Evolutionary conservation across 2,888 invertebrate species (phyloP).

Genomic region (Cheilosia variabilis): DNA sequence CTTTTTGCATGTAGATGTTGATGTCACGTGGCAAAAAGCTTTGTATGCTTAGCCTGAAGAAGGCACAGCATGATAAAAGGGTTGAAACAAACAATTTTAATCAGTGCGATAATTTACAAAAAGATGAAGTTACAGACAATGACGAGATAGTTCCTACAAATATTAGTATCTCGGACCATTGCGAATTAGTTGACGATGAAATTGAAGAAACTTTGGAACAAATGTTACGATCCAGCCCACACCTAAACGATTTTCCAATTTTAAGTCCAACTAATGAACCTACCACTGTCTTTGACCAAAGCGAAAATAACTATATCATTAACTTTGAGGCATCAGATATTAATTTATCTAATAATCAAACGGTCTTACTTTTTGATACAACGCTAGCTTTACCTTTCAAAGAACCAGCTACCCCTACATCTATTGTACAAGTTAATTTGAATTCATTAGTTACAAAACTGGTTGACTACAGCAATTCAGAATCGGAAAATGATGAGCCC

Average conservation of each 20-base stretch:
- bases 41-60: constrained; percentile 12
- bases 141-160: background rate
- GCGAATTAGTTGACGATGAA: background rate
- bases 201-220: constrained; percentile 4
- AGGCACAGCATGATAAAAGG: constrained; percentile 7
- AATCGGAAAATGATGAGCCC: constrained; percentile 5
- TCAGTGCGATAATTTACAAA: background rate
- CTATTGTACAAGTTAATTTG: background rate
- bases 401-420: constrained; percentile 9
- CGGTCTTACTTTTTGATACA: background rate
- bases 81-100: background rate
- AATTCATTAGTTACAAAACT: constrained; percentile 1
- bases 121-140: constrained; percentile 10
- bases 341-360: constrained; percentile 14
- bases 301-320: constrained; percentile 5
- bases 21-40: background rate
- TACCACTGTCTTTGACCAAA: constrained; percentile 1
- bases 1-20: background rate
- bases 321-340: constrained; percentile 3
- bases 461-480: constrained; percentile 13
- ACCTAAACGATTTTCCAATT: constrained; percentile 5
- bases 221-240: constrained; percentile 5
- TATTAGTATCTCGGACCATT: background rate
- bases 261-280: constrained; percentile 13
- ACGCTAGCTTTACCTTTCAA: background rate